Evolutionary conservation across 2,797 vertebrate genomes (phyloP).

Genomic region (Menidia menidia): DNA sequence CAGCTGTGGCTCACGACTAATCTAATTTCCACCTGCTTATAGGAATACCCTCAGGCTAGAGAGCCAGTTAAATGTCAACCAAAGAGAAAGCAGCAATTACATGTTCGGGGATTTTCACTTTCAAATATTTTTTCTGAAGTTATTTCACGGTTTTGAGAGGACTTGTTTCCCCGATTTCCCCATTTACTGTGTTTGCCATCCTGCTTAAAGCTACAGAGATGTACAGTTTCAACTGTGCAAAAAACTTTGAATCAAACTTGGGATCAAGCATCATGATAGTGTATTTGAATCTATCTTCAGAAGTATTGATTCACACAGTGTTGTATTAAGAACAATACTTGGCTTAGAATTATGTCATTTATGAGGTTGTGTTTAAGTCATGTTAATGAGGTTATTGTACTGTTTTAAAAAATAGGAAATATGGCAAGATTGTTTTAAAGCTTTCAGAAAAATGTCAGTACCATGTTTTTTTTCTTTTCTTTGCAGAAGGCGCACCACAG

Average conservation of each 20-base stretch:
- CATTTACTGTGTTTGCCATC: constrained; percentile 12
- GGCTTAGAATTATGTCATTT: too few relatives aligned
- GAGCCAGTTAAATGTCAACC: constrained; percentile 60
- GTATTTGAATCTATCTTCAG: neutral
- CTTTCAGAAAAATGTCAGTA: too few relatives aligned
- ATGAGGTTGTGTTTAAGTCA: too few relatives aligned
- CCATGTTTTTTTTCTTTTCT: too few relatives aligned
- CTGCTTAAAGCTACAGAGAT: constrained; percentile 12
- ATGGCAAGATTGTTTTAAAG: too few relatives aligned
- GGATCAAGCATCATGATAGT: constrained; percentile 13
- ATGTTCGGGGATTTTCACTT: constrained; percentile 38
- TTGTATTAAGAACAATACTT: too few relatives aligned
- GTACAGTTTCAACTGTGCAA: too few relatives aligned
- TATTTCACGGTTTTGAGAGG: constrained; percentile 24
- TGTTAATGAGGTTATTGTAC: too few relatives aligned
- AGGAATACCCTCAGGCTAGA: constrained; percentile 50
- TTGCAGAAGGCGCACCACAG: too few relatives aligned
- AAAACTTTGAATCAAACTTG: constrained; percentile 12
- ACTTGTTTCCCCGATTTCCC: constrained; percentile 10
- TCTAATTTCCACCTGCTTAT: constrained; percentile 44
- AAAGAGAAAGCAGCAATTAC: constrained; percentile 62
- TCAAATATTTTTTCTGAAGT: constrained; percentile 47
- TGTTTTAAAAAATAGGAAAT: too few relatives aligned
- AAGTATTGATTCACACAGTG: too few relatives aligned
- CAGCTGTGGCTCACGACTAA: constrained; percentile 25